Conservation (phyloP, 1,140 invertebrate species). For the Bicyclus anynana region DNA sequence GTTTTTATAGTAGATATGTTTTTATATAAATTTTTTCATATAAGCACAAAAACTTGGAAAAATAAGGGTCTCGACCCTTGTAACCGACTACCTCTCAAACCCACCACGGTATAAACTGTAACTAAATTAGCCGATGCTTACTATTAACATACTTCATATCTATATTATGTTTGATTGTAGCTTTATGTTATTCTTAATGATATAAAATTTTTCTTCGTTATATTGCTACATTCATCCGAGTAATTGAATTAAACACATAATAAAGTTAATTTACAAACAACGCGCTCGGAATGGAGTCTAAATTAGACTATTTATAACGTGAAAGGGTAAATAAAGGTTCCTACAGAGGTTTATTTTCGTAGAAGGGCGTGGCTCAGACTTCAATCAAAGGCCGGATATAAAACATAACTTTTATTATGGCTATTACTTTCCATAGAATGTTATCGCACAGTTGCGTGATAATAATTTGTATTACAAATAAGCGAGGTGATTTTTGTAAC, state of each 20-base stretch:
- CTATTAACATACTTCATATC: no score
- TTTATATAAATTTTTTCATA: no score
- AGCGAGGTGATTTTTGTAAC: background rate
- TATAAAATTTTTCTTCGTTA: background rate
- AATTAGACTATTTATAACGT: constrained; percentile 1
- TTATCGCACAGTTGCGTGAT: constrained; percentile 9
- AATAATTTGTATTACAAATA: constrained; percentile 3
- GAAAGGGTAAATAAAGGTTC: constrained; percentile 5
- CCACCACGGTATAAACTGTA: no score
- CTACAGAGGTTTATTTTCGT: constrained; percentile 14
- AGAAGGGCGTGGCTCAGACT: constrained; percentile 40
- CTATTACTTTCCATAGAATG: constrained; percentile 18
- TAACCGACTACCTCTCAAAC: no score
- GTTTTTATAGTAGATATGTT: no score
- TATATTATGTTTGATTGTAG: no score
- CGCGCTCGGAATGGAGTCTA: background rate
- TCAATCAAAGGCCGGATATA: constrained; percentile 58
- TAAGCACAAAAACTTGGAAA: no score
- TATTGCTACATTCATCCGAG: background rate
- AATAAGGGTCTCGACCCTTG: no score
- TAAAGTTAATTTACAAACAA: background rate
- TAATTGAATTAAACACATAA: background rate
- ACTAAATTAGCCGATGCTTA: no score
- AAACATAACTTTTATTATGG: constrained; percentile 28
- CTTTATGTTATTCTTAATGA: no score